Evolutionary conservation across 1,140 invertebrate genomes (phyloP).

Genomic region (Brachionus rubens): DNA sequence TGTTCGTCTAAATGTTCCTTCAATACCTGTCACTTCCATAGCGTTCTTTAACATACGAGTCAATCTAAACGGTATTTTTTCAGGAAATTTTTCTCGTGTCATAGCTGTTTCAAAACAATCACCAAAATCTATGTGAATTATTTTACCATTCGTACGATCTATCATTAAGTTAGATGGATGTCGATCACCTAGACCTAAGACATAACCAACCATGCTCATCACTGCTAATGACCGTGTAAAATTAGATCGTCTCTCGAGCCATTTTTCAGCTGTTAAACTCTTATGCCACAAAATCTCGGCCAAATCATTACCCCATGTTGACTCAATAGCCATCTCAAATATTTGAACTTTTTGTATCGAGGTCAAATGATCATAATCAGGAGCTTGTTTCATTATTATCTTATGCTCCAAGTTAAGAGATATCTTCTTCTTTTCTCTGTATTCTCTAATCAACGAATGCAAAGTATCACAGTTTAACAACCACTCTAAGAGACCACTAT

Average conservation of each 20-base stretch:
- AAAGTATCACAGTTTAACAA: slow-evolving; percentile 98
- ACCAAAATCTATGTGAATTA: slow-evolving; percentile 95
- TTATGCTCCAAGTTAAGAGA: slow-evolving; percentile 93
- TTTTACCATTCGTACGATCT: slow-evolving; percentile 93
- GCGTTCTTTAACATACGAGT: slow-evolving; percentile 98
- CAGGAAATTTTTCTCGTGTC: slow-evolving; percentile 96
- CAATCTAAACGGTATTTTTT: slow-evolving; percentile 96
- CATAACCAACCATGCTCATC: slow-evolving; percentile 87
- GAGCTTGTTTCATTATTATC: slow-evolving; percentile 87
- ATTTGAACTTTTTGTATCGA: slow-evolving; percentile 99
- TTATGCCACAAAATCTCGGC: slow-evolving; percentile 92
- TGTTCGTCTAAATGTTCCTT: slow-evolving; percentile 82
- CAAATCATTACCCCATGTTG: slow-evolving; percentile 92
- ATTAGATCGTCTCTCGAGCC: slow-evolving; percentile 97
- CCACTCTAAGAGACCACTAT: slow-evolving; percentile 97
- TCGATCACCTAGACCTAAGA: slow-evolving; percentile 74
- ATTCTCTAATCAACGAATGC: slow-evolving; percentile 92
- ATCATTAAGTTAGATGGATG: slow-evolving; percentile 99
- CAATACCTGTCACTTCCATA: slow-evolving; percentile 86
- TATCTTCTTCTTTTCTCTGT: slow-evolving; percentile 95
- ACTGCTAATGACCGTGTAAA: slow-evolving; percentile 95
- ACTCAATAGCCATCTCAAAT: slow-evolving; percentile 90
- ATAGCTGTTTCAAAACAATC: slow-evolving; percentile 99
- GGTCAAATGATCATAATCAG: slow-evolving; percentile 94
- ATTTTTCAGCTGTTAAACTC: slow-evolving; percentile 92